Percentiles rank a stretch among this genome's conserved stretches.
Evolutionary conservation across 2,888 invertebrate genomes (phyloP).

Genomic region (Eilema depressum): DNA sequence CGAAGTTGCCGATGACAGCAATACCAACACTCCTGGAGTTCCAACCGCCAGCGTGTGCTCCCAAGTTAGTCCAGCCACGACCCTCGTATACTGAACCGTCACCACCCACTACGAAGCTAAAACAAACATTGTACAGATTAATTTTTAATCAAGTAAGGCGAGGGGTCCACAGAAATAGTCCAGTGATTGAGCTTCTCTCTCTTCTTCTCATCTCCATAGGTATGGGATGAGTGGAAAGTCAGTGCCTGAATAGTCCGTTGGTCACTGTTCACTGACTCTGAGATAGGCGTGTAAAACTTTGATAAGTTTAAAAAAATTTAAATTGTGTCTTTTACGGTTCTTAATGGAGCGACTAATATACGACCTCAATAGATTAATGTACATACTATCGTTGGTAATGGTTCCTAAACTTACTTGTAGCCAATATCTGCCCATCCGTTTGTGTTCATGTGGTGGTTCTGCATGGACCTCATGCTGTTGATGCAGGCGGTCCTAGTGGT

Average conservation of each 20-base stretch:
- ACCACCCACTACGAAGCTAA: conserved; percentile 89
- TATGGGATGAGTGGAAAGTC: not conserved
- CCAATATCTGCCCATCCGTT: conserved; percentile 21
- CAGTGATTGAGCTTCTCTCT: not conserved
- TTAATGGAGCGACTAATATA: too few species aligned
- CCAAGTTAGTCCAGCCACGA: conserved; percentile 89
- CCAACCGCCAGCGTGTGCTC: conserved; percentile 89
- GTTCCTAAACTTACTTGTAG: conserved; percentile 22
- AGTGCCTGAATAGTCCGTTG: not conserved
- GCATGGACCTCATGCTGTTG: conserved; percentile 17
- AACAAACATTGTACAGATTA: not conserved
- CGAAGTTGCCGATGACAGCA: conserved; percentile 89
- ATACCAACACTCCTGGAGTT: conserved; percentile 87
- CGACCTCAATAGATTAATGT: too few species aligned
- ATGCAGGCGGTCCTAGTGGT: conserved; percentile 60
- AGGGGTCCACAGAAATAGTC: not conserved
- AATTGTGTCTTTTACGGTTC: too few species aligned
- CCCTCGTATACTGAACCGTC: conserved; percentile 90
- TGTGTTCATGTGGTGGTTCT: conserved; percentile 9
- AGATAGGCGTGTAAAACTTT: too few species aligned
- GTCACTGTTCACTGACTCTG: not conserved
- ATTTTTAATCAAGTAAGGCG: not conserved
- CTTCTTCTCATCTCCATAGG: not conserved
- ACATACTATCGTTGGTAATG: too few species aligned
- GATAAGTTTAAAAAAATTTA: too few species aligned